Conservation (phyloP, 2,888 invertebrate genomes). For the Leucoma salicis region DNA sequence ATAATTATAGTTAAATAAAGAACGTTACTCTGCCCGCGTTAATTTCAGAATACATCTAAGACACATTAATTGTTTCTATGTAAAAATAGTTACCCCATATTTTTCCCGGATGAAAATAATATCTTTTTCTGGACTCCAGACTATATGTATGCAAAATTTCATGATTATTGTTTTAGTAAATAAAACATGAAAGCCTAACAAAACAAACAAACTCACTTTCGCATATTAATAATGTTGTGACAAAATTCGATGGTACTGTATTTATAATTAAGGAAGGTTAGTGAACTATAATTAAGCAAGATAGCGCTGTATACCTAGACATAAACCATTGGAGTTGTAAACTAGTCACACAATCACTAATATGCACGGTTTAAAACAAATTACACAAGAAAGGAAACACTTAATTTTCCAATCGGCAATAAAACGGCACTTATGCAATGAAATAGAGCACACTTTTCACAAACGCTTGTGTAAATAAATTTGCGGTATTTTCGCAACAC, state of each 20-base stretch:
- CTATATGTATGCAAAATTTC: too few species aligned
- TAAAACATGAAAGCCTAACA: not conserved
- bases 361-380: conserved; percentile 30
- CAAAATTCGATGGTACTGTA: conserved; percentile 17
- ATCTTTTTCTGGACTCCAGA: too few species aligned
- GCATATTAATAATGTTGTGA: conserved; percentile 4
- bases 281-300: conserved; percentile 47
- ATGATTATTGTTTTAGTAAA: conserved; percentile 12
- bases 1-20: too few species aligned
- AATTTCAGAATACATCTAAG: too few species aligned
- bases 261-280: conserved; percentile 29
- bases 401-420: conserved; percentile 6
- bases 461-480: conserved; percentile 28
- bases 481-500: conserved; percentile 51
- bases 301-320: conserved; percentile 31
- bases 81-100: too few species aligned
- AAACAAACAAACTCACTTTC: too few species aligned
- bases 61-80: too few species aligned
- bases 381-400: conserved; percentile 18
- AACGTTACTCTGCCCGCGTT: too few species aligned
- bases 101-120: too few species aligned
- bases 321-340: conserved; percentile 38
- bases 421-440: conserved; percentile 37
- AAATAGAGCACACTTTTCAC: conserved; percentile 29
- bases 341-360: conserved; percentile 43